These are phyloP conservation scores for Rhopalosiphum nymphaeae DNA, from an alignment of 2,888 invertebrate species.

Conservation along the genomic window DNA sequence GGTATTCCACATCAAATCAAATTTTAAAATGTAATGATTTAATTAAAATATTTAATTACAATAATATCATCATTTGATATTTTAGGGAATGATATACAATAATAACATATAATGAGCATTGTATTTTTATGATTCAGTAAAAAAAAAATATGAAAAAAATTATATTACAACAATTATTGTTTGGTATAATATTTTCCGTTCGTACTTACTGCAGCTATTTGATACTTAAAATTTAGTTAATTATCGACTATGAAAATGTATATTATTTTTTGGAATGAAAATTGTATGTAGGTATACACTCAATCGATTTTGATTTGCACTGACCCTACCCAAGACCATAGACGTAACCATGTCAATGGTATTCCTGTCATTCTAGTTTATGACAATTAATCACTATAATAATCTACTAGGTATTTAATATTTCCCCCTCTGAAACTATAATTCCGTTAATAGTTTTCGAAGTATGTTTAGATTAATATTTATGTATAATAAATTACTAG, in stretches of 20 bases:
- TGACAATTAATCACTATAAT: conserved; percentile 11
- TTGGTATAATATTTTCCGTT: background rate
- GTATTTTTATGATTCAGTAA: background rate
- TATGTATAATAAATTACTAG: conserved; percentile 30
- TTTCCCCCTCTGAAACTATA: conserved; percentile 15
- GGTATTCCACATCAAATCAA: background rate
- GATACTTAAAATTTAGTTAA: background rate
- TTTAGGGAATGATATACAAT: too few species aligned
- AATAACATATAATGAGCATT: too few species aligned
- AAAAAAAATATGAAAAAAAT: background rate
- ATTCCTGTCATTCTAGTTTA: background rate
- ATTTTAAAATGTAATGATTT: background rate
- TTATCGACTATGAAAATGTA: background rate
- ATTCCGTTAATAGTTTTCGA: conserved; percentile 8
- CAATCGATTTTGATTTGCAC: background rate
- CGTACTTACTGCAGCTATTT: background rate
- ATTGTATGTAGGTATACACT: background rate
- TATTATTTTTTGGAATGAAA: background rate
- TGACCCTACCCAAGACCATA: conserved; percentile 17
- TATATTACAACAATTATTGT: background rate
- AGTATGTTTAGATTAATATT: conserved; percentile 26
- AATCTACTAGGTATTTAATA: background rate
- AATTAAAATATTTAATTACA: background rate
- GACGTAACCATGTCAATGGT: conserved; percentile 7
- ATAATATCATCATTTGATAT: background rate